A percentile compares a stretch with the other conserved stretches of the same genome.
Evolutionary conservation across 2,797 vertebrate genomes (phyloP).

Genomic region (Chiloscyllium punctatum): DNA sequence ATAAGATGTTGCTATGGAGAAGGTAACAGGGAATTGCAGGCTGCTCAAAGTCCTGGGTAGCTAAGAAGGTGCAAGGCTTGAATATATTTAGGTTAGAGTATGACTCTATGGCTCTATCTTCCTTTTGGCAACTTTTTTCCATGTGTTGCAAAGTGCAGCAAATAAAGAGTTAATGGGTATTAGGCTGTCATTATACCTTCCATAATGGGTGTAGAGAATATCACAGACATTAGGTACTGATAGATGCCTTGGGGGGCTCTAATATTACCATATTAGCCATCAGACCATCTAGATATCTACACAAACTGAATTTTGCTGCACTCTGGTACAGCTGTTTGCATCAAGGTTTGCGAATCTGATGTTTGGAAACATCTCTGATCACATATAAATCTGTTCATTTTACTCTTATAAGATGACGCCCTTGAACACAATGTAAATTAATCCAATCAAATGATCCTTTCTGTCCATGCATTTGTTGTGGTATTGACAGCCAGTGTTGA

Average conservation of each 20-base stretch:
- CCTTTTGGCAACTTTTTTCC: no score
- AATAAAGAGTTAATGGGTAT: not conserved
- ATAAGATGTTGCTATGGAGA: no score
- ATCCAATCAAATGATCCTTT: not conserved
- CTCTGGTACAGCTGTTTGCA: not conserved
- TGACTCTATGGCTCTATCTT: no score
- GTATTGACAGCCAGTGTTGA: not conserved
- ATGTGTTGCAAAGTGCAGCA: not conserved
- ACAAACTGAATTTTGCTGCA: not conserved
- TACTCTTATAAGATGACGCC: not conserved
- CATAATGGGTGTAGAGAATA: not conserved
- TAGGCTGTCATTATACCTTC: not conserved
- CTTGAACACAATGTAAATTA: not conserved
- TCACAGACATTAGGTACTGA: not conserved
- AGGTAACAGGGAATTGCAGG: no score
- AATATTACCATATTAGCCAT: not conserved
- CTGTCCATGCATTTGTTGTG: not conserved
- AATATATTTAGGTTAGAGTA: no score
- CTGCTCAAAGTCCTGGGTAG: no score
- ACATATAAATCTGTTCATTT: not conserved
- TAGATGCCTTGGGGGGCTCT: not conserved
- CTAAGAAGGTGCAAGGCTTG: no score
- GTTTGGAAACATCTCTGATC: not conserved
- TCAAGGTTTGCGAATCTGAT: not conserved
- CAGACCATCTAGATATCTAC: not conserved